Base-by-base conservation (phyloP, 2,113 vertebrate genomes). In the Asarcornis scutulata region DNA sequence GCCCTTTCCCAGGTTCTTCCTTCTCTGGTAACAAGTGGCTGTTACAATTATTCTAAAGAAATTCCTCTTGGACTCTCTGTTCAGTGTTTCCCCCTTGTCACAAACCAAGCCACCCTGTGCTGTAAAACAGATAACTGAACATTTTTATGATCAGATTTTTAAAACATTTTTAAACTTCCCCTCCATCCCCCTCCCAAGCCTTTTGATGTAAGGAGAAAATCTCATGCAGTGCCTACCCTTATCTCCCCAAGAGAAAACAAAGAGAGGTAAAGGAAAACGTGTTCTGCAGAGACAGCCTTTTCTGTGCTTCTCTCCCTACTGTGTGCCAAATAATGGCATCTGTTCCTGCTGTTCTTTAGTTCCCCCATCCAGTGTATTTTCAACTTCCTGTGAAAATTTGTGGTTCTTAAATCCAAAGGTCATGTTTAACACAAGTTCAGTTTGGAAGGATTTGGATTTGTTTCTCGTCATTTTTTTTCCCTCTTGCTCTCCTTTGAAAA, bases 311-410 rank as follows among this genome's bases (percentile, higher is more conserved):
- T 97, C 92, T 95, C 75, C 95, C 91, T 68, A 96, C 96, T 93
- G 95, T 66, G 94, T 97, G 95, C 96, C 96, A 97, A 97, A 97
- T 96, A 97, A 96, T 95, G 95, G 97, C 97, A 97, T 97, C 97
- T 97, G 97, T 93, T 97, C 97, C 97, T 97, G 97, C 97, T 97
- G 97, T 96, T 97, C 96, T 96, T 97, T 93, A 97, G 95, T 96
- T 96, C 88, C 91, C 80, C 78, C 87, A 97, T 95, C 89, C 96
- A 97, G 92, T 1, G 78, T 92, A 92, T 95, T 97, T 97, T 94
- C 95, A 91, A 91, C 86, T 77, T 93, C 60, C 86, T 85, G 64
- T 72, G 89, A 96, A 68, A 89, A 92, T 95, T 86, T 80, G 64
- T 79, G 44, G 69, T 73, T 90, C 87, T 89, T 90, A 85, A 95